Base-by-base conservation (phyloP, 2,797 vertebrate genomes). In the Pseudomugil gertrudae region DNA sequence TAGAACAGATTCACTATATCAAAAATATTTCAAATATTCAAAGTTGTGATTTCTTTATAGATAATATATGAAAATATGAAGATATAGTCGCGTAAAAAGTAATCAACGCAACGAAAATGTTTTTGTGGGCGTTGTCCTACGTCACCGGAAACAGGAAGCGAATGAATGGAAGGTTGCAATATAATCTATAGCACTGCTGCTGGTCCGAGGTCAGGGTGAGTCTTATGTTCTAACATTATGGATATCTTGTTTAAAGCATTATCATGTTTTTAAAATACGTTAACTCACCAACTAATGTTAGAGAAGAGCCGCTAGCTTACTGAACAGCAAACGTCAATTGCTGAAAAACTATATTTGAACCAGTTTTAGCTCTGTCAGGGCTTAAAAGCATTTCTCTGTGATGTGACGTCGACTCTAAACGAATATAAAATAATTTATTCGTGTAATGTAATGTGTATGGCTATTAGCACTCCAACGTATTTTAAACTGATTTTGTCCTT, bases 101-200 rank as follows among this genome's bases (percentile, higher is more conserved):
- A 26, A 27, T 51, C 14, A 1, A 8, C 4, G 2, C 4, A 29
- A 27, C 50, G 13, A 52, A 1, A 26, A 47, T 3, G 0, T 58
- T 35, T 1, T 17, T 38, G 2, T 64, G 57, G 73, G 64, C 32
- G 73, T 33, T 5, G 11, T 0, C 5, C 0, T 15, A 76, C 84
- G 89, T 89, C 75, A 90, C 23, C 82, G 90, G 90, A 90, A 92
- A 57, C 75, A 32, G 90, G 88, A 92, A 89, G 68, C 21, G 14
- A 62, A 57, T 63, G 61, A 75, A 55, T 51, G 23, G 63, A 52
- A 14, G 35, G 14, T 21, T 5, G 56, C 14, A 3, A 30, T 57
- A 53, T 73, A 61, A 74, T 56, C 27, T 35, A 48, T 47, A 26
- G 47, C 48, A 14, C 35, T 4, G 56, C 36, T 33, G 30, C 72